phyloP scores from a whole-genome alignment of 1,140 invertebrate genomes.

The Plutomurus gul region DNA sequence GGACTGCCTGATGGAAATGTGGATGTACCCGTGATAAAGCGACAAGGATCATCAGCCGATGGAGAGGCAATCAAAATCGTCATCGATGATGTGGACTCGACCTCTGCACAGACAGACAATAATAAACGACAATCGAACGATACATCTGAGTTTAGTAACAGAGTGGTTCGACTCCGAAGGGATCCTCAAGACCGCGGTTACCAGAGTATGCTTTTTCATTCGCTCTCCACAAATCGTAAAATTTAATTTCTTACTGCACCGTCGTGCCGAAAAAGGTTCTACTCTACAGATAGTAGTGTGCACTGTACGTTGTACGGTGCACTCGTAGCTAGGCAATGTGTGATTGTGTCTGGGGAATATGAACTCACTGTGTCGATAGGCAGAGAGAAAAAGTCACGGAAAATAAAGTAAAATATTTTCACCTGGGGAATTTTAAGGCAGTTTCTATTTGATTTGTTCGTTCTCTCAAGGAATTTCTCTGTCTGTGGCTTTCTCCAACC shows the following conservation, averaged over 20 bases:
- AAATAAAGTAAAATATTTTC: constrained; percentile 18
- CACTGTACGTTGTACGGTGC: background rate
- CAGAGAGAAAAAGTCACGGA: background rate
- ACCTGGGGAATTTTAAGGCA: background rate
- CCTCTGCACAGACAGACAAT: constrained; percentile 64
- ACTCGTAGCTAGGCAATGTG: background rate
- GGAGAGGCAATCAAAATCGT: constrained; percentile 90
- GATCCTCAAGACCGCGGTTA: constrained; percentile 83
- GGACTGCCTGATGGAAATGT: background rate
- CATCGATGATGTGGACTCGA: constrained; percentile 83
- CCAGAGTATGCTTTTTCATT: constrained; percentile 70
- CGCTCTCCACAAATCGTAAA: background rate
- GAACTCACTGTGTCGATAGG: background rate
- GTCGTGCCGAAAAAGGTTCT: background rate
- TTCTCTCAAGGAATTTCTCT: background rate
- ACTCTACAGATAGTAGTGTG: background rate
- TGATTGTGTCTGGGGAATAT: background rate
- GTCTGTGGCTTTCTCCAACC: too few species aligned
- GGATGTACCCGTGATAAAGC: constrained; percentile 36
- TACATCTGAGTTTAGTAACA: constrained; percentile 39
- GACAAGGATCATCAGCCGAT: constrained; percentile 78
- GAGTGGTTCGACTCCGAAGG: constrained; percentile 69
- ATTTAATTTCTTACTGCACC: background rate
- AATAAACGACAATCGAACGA: constrained; percentile 61
- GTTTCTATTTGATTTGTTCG: background rate